These are phyloP conservation scores for Corythoichthys intestinalis DNA, from an alignment of 2,113 vertebrate genomes.

Conservation along the genomic window DNA sequence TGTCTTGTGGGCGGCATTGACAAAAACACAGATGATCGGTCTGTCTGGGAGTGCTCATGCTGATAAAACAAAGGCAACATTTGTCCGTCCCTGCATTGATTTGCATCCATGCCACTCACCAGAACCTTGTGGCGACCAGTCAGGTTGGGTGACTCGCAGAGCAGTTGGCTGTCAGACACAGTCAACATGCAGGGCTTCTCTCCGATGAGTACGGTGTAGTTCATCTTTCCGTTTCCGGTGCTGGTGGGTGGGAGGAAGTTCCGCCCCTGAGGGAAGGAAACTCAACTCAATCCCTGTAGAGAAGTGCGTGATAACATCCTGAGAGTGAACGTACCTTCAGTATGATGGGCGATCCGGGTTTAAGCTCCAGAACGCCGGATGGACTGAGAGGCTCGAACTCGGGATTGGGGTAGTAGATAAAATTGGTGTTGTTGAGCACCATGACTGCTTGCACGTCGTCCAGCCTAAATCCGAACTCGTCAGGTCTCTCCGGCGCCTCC, in stretches of 20 bases:
- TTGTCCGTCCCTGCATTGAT: constrained; percentile 20
- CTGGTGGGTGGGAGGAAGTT: constrained; percentile 90
- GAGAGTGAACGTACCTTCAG: constrained; percentile 78
- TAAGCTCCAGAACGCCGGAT: constrained; percentile 90
- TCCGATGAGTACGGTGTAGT: constrained; percentile 92
- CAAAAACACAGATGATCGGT: constrained; percentile 47
- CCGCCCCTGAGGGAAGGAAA: constrained; percentile 76
- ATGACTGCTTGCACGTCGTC: constrained; percentile 88
- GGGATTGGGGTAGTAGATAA: constrained; percentile 94
- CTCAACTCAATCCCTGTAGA: too few species aligned
- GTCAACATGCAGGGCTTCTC: constrained; percentile 91
- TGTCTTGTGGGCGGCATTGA: constrained; percentile 57
- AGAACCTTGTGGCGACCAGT: constrained; percentile 93
- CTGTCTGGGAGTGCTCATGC: constrained; percentile 32
- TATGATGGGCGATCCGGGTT: constrained; percentile 95
- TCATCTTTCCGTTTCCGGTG: constrained; percentile 89
- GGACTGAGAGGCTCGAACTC: constrained; percentile 87
- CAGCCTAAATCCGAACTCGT: constrained; percentile 95
- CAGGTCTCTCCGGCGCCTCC: constrained; percentile 81
- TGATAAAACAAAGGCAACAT: constrained; percentile 34
- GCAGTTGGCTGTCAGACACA: constrained; percentile 92
- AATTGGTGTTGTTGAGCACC: constrained; percentile 90
- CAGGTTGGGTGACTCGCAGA: constrained; percentile 94
- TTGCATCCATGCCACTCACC: constrained; percentile 73
- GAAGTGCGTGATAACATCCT: background rate